phyloP scores from a whole-genome alignment of 2,888 invertebrate species.

The Cactoblastis cactorum region DNA sequence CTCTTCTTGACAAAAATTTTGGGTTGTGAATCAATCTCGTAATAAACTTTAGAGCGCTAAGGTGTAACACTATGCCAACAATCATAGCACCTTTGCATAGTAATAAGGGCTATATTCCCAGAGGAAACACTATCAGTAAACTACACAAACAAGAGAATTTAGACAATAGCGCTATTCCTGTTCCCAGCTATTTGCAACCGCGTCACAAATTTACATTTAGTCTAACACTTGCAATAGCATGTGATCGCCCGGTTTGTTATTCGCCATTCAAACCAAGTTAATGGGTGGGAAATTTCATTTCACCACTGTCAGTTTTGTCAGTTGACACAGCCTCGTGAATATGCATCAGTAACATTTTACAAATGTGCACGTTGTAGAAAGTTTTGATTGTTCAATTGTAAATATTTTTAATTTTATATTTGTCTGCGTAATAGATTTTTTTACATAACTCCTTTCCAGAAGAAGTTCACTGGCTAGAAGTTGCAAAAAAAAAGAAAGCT shows the following conservation, averaged over 20 bases:
- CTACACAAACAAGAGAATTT: constrained; percentile 1
- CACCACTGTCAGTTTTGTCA: background rate
- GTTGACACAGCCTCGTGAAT: background rate
- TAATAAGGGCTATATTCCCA: background rate
- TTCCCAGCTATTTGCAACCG: background rate
- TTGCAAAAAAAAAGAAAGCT: no score
- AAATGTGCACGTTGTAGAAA: background rate
- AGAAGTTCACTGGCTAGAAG: no score
- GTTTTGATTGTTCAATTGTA: no score
- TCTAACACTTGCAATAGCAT: background rate
- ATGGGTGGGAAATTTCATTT: background rate
- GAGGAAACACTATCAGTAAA: background rate
- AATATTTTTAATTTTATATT: no score
- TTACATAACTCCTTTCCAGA: no score
- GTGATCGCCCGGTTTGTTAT: background rate
- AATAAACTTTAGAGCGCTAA: no score
- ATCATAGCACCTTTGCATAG: no score
- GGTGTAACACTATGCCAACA: no score
- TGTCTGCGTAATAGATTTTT: no score
- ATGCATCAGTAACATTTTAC: background rate
- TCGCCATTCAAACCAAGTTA: background rate
- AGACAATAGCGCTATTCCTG: background rate
- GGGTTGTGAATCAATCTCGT: no score
- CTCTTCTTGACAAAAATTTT: no score
- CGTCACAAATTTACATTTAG: constrained; percentile 1